A percentile compares a stretch with the other conserved stretches of the same genome.
These are phyloP conservation scores for Bombus sibiricus DNA, from an alignment of 1,140 invertebrate genomes.

Conservation along the genomic window DNA sequence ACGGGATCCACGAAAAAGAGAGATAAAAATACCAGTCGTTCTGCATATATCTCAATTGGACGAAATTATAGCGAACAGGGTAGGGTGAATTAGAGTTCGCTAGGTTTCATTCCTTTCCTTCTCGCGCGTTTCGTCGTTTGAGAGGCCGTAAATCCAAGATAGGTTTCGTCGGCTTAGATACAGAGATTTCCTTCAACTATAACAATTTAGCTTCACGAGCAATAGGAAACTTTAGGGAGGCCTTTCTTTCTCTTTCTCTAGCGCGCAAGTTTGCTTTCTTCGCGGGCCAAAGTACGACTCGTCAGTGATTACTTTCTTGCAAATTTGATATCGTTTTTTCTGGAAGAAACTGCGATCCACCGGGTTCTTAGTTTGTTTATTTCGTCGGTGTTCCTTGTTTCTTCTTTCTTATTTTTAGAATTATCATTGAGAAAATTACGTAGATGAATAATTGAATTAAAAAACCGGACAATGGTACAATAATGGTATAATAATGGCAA, in stretches of 20 bases:
- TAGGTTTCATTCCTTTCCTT: conserved; percentile 15
- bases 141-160: conserved; percentile 3
- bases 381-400: neutral
- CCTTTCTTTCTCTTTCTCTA: conserved; percentile 26
- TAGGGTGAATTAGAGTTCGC: neutral
- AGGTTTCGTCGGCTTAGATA: conserved; percentile 25
- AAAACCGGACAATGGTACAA: too few species aligned
- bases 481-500: too few species aligned
- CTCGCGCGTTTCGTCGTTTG: neutral
- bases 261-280: conserved; percentile 21
- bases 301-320: neutral
- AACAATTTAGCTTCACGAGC: conserved; percentile 54
- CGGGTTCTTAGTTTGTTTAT: conserved; percentile 26
- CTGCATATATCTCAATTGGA: conserved; percentile 14
- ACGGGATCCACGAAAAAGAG: neutral
- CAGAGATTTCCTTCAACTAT: neutral
- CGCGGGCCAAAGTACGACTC: neutral
- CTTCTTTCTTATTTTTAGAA: too few species aligned
- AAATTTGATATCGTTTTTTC: conserved; percentile 13
- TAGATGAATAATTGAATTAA: rapidly evolving
- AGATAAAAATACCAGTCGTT: neutral
- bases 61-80: conserved; percentile 8
- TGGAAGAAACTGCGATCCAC: neutral
- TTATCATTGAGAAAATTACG: too few species aligned
- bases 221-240: conserved; percentile 42